Base-by-base conservation (phyloP, 2,888 invertebrate genomes). In the Synergus japonicus region DNA sequence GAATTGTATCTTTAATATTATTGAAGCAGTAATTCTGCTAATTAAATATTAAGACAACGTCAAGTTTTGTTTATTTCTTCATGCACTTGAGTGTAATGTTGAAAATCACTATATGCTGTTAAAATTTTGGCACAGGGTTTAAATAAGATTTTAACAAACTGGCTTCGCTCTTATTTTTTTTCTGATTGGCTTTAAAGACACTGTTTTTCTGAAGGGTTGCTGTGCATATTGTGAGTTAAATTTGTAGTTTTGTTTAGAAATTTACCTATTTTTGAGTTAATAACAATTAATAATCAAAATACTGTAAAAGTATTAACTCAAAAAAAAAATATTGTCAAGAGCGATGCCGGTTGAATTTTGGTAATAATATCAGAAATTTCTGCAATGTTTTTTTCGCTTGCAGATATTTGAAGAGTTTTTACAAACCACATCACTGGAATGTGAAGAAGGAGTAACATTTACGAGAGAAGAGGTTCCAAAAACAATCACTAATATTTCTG, bases 391-490 rank as follows among this genome's bases (percentile, higher is more conserved):
- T 49, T 49, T 43, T 66, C 22, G 22, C 18, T 79, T 81, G 3
- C 65, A 84, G 84, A 18, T 79, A 12, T 78, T 84, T 67, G 80
- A 82, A 77, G 54, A 80, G 0, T 84, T 80, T 76, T 58, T 46
- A 43, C 9, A 13, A 60, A 37, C 43, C 41, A 73, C 58, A 18
- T 43, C 69, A 58, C 18, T 73, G 29, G 73, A 69, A 60, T 54
- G 54, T 43, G 58, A 78, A 22, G 63, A 77, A 76, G 37, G 13
- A 63, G 46, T 73, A 44, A 76, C 5, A 76, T 65, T 66, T 37
- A 22, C 67, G 22, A 64, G 69, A 41, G 76, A 76, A 37, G 37
- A 76, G 29, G 64, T 29, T 37, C 65, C 18, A 66, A 83, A 85
- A 79, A 83, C 77, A 37, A 77, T 79, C 22, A 67, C 77, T 78